Evolutionary conservation across 2,797 vertebrate genomes (phyloP).

Genomic region (Acanthurus tractus): DNA sequence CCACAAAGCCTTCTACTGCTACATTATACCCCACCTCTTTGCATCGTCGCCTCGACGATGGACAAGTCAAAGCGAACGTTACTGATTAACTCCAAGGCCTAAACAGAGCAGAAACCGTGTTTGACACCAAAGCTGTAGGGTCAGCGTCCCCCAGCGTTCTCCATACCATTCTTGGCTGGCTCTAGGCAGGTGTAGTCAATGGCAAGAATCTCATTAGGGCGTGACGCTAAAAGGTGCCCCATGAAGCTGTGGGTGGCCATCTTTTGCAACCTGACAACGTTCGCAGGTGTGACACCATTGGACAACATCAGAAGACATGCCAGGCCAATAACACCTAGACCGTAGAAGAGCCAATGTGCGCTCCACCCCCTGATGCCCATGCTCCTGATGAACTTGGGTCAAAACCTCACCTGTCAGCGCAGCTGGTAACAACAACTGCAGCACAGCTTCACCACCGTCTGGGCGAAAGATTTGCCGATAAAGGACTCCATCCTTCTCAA

Average conservation of each 20-base stretch:
- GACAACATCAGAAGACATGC: constrained; percentile 1
- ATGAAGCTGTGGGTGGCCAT: neutral
- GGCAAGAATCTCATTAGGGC: neutral
- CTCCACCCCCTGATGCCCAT: constrained; percentile 26
- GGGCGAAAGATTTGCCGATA: neutral
- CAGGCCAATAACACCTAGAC: constrained; percentile 15
- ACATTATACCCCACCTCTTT: too few species aligned
- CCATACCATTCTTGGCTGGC: neutral
- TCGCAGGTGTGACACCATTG: neutral
- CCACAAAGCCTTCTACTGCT: too few species aligned
- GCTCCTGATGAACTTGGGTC: constrained; percentile 14
- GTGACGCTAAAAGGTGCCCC: neutral
- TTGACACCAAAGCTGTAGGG: too few species aligned
- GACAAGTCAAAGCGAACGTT: too few species aligned
- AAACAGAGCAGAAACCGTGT: too few species aligned
- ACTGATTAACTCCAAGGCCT: too few species aligned
- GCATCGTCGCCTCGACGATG: too few species aligned
- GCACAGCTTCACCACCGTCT: neutral
- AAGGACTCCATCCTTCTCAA: neutral
- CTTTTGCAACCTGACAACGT: constrained; percentile 2
- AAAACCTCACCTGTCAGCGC: neutral
- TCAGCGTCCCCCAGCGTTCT: neutral
- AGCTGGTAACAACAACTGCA: constrained; percentile 16
- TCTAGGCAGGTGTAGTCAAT: constrained; percentile 10
- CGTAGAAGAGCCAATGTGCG: neutral